phyloP scores from a whole-genome alignment of 1,140 invertebrate genomes.

The Diachasmimorpha longicaudata region DNA sequence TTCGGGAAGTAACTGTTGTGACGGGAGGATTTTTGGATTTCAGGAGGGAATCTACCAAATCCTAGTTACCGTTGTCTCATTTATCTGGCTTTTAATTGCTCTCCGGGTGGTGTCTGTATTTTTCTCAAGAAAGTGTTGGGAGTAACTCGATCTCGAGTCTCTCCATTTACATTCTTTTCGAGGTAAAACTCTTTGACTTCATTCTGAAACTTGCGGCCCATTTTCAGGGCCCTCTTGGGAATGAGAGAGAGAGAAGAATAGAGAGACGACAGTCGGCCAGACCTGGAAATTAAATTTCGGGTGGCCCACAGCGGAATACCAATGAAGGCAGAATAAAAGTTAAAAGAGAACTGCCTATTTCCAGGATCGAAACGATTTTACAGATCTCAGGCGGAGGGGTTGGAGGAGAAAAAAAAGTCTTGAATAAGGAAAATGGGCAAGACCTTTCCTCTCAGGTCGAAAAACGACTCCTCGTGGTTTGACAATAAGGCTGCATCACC shows the following conservation, averaged over 20 bases:
- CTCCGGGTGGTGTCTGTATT: not conserved
- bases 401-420: not conserved
- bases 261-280: constrained; percentile 29
- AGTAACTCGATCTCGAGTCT: not conserved
- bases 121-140: not conserved
- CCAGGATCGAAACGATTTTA: not conserved
- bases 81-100: not conserved
- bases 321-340: constrained; percentile 23
- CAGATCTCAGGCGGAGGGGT: not conserved
- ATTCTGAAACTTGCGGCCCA: not conserved
- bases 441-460: not conserved
- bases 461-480: not conserved
- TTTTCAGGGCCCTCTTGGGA: not conserved
- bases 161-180: constrained; percentile 34
- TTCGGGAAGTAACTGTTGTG: too few relatives aligned
- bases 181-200: not conserved
- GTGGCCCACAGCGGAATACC: constrained; percentile 37
- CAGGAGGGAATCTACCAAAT: too few relatives aligned
- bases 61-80: not conserved
- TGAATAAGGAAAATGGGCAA: not conserved
- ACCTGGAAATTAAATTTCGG: constrained; percentile 46
- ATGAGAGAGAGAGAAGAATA: not conserved
- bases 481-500: not conserved
- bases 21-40: too few relatives aligned
- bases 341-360: not conserved